These are phyloP conservation scores for Microchrysa polita DNA, from an alignment of 2,888 invertebrate species.

Conservation along the genomic window DNA sequence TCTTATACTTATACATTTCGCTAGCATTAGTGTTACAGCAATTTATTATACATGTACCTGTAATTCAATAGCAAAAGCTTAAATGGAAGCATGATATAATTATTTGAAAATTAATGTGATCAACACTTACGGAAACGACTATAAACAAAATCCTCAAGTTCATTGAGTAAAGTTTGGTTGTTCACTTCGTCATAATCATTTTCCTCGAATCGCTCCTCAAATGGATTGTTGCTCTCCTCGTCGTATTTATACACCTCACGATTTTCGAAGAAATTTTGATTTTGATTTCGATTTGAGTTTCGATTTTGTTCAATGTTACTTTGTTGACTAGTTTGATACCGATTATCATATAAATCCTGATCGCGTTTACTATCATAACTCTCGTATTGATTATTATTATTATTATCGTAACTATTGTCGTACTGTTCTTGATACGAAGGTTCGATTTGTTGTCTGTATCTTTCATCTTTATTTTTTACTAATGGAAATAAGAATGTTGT, in stretches of 20 bases:
- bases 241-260: conserved; percentile 6
- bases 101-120: too few relatives aligned
- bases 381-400: conserved; percentile 8
- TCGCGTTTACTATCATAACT: conserved; percentile 15
- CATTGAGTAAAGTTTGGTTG: conserved; percentile 41
- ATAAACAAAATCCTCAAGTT: conserved; percentile 35
- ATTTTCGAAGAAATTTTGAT: background rate
- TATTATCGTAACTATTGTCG: conserved; percentile 24
- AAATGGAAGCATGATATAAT: too few relatives aligned
- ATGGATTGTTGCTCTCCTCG: conserved; percentile 13
- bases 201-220: conserved; percentile 40
- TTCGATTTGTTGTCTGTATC: conserved; percentile 29
- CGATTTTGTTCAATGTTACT: background rate
- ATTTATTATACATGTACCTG: too few relatives aligned
- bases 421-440: conserved; percentile 34
- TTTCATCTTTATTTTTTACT: conserved; percentile 24
- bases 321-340: conserved; percentile 3
- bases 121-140: conserved; percentile 27
- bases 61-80: too few relatives aligned
- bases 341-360: conserved; percentile 24
- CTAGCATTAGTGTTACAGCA: too few relatives aligned
- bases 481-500: background rate
- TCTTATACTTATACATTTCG: too few relatives aligned
- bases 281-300: background rate
- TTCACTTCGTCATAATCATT: conserved; percentile 20